phyloP scores from a whole-genome alignment of 2,888 invertebrate species.

The Lycophotia porphyrea region DNA sequence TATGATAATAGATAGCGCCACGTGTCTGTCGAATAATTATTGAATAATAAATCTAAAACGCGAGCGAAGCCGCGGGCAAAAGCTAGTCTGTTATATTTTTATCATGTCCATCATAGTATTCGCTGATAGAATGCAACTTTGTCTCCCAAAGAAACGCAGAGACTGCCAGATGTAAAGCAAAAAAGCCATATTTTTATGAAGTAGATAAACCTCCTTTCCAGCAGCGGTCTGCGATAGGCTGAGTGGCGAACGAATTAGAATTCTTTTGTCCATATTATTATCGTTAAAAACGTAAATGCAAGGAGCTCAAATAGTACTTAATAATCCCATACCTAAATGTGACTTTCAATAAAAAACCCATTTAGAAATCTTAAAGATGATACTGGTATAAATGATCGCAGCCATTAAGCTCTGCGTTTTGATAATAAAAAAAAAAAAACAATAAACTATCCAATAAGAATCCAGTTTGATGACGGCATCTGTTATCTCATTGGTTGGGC shows the following conservation, averaged over 20 bases:
- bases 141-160: no score
- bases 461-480: constrained; percentile 48
- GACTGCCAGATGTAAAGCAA: no score
- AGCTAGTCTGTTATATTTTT: no score
- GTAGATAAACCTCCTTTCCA: neutral
- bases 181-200: no score
- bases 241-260: neutral
- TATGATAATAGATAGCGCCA: no score
- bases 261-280: neutral
- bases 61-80: no score
- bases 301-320: neutral
- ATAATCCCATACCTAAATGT: constrained; percentile 6
- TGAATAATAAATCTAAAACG: no score
- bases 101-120: no score
- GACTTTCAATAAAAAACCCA: constrained; percentile 18
- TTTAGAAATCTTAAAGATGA: constrained; percentile 19
- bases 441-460: constrained; percentile 30
- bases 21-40: no score
- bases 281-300: neutral
- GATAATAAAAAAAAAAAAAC: constrained; percentile 27
- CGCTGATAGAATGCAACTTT: no score
- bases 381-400: constrained; percentile 29
- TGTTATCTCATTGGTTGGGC: constrained; percentile 30
- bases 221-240: neutral
- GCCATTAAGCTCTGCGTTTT: constrained; percentile 26